A percentile compares a stretch with the other conserved stretches of the same genome.
Conservation (phyloP, 1,140 invertebrate genomes). For the Neodiprion fabricii region DNA sequence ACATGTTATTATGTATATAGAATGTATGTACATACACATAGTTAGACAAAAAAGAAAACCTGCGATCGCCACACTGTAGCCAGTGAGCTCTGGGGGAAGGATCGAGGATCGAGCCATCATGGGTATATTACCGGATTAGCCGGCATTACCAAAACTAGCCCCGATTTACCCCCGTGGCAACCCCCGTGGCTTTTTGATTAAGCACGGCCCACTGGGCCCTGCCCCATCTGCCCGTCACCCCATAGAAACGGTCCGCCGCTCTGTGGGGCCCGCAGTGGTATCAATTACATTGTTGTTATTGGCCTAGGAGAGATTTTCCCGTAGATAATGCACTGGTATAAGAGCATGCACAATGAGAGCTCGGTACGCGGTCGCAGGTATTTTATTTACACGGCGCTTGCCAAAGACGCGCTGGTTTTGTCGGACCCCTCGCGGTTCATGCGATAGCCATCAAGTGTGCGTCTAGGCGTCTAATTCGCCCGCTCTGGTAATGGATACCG, state of each 20-base stretch:
- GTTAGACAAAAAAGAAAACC: no score
- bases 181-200: conserved; percentile 61
- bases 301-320: conserved; percentile 46
- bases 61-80: no score
- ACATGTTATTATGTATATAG: no score
- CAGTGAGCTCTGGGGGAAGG: background rate
- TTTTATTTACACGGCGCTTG: conserved; percentile 30
- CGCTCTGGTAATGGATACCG: conserved; percentile 43
- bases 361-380: conserved; percentile 24
- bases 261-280: conserved; percentile 36
- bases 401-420: conserved; percentile 15
- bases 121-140: conserved; percentile 58
- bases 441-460: conserved; percentile 56
- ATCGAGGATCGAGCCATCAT: conserved; percentile 17
- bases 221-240: conserved; percentile 49
- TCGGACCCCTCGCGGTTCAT: conserved; percentile 33
- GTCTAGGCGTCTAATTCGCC: conserved; percentile 59
- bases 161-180: conserved; percentile 12
- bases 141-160: conserved; percentile 15
- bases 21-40: no score
- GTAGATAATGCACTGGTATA: conserved; percentile 58
- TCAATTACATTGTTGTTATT: conserved; percentile 63
- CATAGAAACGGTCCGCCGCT: conserved; percentile 33
- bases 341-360: conserved; percentile 50
- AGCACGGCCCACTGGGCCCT: conserved; percentile 41